Evolutionary conservation across 1,140 invertebrate species (phyloP).

Genomic region (Luehdorfia chinensis): DNA sequence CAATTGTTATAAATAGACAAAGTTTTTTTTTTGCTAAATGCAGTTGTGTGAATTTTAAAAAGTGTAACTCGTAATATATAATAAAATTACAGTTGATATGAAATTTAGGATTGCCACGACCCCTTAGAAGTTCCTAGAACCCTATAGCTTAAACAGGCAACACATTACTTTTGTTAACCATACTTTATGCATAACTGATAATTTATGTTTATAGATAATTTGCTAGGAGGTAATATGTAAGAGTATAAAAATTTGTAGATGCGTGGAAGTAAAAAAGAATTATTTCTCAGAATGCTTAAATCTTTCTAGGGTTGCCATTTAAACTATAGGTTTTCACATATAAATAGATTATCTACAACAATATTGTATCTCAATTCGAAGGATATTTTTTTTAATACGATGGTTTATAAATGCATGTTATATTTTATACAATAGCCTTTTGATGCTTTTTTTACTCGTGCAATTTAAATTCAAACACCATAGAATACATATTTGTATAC

Average conservation of each 20-base stretch:
- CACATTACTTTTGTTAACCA: no score
- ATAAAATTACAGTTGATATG: constrained; percentile 16
- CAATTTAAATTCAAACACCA: not conserved
- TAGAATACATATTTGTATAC: not conserved
- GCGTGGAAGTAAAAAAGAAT: constrained; percentile 1
- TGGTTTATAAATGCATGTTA: not conserved
- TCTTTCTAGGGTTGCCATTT: constrained; percentile 4
- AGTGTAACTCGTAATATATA: constrained; percentile 1
- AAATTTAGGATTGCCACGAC: constrained; percentile 11
- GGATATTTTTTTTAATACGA: not conserved
- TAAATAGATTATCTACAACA: not conserved
- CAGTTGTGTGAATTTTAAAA: constrained; percentile 2
- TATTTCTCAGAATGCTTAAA: not conserved
- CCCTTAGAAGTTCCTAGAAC: no score
- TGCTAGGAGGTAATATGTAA: not conserved
- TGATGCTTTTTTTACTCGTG: no score
- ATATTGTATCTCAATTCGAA: not conserved
- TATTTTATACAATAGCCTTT: not conserved
- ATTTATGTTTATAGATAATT: not conserved
- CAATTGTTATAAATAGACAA: not conserved
- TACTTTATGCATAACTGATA: not conserved
- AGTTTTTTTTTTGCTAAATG: not conserved
- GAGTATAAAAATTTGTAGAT: constrained; percentile 13
- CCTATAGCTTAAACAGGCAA: no score
- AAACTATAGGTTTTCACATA: constrained; percentile 7